Percentiles rank a stretch among this genome's conserved stretches.
Evolutionary conservation across 2,888 invertebrate genomes (phyloP).

Genomic region (Tenthredo amoena): DNA sequence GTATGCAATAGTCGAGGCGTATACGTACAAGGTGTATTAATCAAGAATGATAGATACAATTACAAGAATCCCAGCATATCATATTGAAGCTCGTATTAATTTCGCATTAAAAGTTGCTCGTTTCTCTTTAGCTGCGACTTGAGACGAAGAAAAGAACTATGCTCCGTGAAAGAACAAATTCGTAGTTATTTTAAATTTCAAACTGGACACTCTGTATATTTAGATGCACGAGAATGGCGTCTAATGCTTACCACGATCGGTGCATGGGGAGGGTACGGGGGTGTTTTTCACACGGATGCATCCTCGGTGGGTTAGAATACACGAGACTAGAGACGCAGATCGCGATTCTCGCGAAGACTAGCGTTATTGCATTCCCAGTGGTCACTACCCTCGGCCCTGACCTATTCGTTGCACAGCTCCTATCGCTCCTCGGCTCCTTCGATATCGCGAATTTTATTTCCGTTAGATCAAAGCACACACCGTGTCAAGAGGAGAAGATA

Average conservation of each 20-base stretch:
- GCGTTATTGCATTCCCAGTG: constrained; percentile 48
- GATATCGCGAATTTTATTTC: constrained; percentile 29
- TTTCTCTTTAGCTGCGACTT: not conserved
- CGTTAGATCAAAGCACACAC: constrained; percentile 12
- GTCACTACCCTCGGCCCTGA: not conserved
- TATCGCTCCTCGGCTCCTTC: not conserved
- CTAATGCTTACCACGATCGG: not conserved
- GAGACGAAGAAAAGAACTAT: not conserved
- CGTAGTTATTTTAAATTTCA: not conserved
- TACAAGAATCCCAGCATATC: not conserved
- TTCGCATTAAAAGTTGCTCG: not conserved
- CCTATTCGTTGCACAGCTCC: constrained; percentile 1
- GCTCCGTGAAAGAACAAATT: not conserved
- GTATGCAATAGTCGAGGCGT: not conserved
- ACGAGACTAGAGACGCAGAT: constrained; percentile 28
- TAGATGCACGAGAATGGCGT: not conserved
- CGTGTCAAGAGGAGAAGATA: not conserved
- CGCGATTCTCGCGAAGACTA: constrained; percentile 14
- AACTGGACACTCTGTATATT: constrained; percentile 4
- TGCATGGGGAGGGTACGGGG: not conserved
- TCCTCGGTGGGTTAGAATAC: constrained; percentile 22
- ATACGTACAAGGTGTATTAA: not conserved
- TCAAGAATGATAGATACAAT: too few relatives aligned
- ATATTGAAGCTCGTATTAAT: not conserved
- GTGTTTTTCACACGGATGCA: not conserved